phyloP scores from a whole-genome alignment of 30 jellyfish, hydroid and myxozoan species.

The Morbakka virulenta region DNA sequence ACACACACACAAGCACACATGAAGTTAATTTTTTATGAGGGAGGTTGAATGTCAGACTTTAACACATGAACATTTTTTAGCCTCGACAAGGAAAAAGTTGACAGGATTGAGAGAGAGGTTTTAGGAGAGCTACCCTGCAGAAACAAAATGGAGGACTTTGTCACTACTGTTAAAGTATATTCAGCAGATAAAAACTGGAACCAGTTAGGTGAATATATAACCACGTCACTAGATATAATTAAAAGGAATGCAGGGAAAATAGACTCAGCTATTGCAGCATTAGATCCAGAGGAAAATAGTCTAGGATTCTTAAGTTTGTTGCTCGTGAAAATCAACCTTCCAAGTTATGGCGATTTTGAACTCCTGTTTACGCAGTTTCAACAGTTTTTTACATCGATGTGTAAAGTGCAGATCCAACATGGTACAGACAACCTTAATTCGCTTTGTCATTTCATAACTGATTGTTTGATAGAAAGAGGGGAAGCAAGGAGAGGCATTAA shows the following conservation, averaged over 20 bases:
- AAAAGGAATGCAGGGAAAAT: slow-evolving; percentile 82
- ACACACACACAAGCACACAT: too few species aligned
- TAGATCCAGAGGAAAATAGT: slow-evolving; percentile 78
- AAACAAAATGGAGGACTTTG: slow-evolving; percentile 87
- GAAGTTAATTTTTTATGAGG: too few species aligned
- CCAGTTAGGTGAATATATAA: slow-evolving; percentile 70
- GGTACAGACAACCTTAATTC: slow-evolving; percentile 76
- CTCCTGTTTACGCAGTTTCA: slow-evolving; percentile 73
- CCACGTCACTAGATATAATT: slow-evolving; percentile 59
- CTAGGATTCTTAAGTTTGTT: slow-evolving; percentile 70
- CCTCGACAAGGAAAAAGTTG: too few species aligned
- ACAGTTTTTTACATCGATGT: slow-evolving; percentile 59
- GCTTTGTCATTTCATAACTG: slow-evolving; percentile 65
- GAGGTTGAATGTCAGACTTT: too few species aligned
- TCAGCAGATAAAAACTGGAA: slow-evolving; percentile 89
- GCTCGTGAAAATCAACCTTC: slow-evolving; percentile 81
- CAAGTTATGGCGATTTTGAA: slow-evolving; percentile 87
- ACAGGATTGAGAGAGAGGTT: too few species aligned
- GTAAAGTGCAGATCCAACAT: slow-evolving; percentile 68
- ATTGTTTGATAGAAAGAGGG: slow-evolving; percentile 64
- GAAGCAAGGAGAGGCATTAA: slow-evolving; percentile 78
- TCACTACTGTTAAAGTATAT: slow-evolving; percentile 80
- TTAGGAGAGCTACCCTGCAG: background rate
- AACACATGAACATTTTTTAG: too few species aligned
- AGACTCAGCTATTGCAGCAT: slow-evolving; percentile 83